These are phyloP conservation scores for Drosophila dunni DNA, from an alignment of 1,140 invertebrate genomes.

Conservation along the genomic window DNA sequence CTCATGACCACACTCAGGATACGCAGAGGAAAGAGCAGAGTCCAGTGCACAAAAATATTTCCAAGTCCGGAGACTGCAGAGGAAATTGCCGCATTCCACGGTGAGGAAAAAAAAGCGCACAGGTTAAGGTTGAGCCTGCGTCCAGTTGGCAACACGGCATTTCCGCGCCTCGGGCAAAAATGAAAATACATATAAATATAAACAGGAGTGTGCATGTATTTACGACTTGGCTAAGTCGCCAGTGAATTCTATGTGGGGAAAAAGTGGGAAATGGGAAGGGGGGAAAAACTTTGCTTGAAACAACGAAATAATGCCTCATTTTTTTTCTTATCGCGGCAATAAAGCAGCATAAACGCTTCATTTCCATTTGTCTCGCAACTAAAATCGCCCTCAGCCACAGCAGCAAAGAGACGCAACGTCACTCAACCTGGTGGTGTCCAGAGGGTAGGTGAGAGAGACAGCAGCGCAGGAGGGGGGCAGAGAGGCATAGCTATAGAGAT, in stretches of 20 bases:
- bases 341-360: constrained; percentile 84
- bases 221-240: constrained; percentile 15
- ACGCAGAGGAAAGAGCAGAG: background rate
- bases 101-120: constrained; percentile 21
- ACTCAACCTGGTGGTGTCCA: constrained; percentile 46
- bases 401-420: constrained; percentile 68
- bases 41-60: constrained; percentile 39
- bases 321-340: constrained; percentile 84
- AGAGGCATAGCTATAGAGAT: constrained; percentile 25
- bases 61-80: constrained; percentile 62
- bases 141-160: constrained; percentile 61
- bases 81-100: constrained; percentile 78
- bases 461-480: background rate
- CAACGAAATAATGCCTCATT: constrained; percentile 83
- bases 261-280: constrained; percentile 6
- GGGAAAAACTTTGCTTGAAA: constrained; percentile 61
- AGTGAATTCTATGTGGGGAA: background rate
- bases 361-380: constrained; percentile 80
- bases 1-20: constrained; percentile 54
- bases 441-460: constrained; percentile 6
- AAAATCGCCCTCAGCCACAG: constrained; percentile 68
- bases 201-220: constrained; percentile 51
- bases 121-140: constrained; percentile 61
- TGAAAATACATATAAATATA: constrained; percentile 62
- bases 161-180: constrained; percentile 54